phyloP scores from a whole-genome alignment of 2,888 invertebrate genomes.

The Andrena dorsata region DNA sequence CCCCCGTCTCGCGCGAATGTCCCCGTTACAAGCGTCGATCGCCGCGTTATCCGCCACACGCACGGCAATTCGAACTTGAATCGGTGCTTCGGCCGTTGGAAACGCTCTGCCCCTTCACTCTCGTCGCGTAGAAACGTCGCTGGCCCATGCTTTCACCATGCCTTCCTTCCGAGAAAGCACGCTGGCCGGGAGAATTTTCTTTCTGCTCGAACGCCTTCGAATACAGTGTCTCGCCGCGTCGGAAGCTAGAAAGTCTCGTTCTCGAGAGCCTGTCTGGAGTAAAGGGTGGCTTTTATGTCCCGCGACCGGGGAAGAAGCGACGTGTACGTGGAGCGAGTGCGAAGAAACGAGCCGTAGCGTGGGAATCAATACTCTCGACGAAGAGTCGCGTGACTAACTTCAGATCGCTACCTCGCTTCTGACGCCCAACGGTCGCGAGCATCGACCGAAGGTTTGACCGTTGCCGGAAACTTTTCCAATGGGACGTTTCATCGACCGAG shows the following conservation, averaged over 20 bases:
- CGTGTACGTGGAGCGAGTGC: slow-evolving; percentile 31
- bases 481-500: background rate
- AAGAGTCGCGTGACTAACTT: slow-evolving; percentile 63
- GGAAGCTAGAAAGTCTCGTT: slow-evolving; percentile 15
- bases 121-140: slow-evolving; percentile 23
- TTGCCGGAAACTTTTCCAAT: background rate
- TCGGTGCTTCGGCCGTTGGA: background rate
- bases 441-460: slow-evolving; percentile 43
- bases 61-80: background rate
- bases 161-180: slow-evolving; percentile 56
- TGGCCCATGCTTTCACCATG: slow-evolving; percentile 66
- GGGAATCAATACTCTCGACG: slow-evolving; percentile 76
- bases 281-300: slow-evolving; percentile 17
- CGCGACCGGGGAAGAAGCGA: background rate
- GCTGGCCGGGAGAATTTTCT: slow-evolving; percentile 4
- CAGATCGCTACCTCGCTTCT: slow-evolving; percentile 55
- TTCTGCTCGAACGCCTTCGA: background rate
- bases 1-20: background rate
- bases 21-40: background rate
- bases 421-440: slow-evolving; percentile 42
- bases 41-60: background rate
- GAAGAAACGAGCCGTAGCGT: slow-evolving; percentile 53
- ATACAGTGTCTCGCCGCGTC: background rate
- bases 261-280: background rate
- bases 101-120: slow-evolving; percentile 1